Evolutionary conservation across 2,888 invertebrate genomes (phyloP).

Genomic region (Latrodectus elegans): DNA sequence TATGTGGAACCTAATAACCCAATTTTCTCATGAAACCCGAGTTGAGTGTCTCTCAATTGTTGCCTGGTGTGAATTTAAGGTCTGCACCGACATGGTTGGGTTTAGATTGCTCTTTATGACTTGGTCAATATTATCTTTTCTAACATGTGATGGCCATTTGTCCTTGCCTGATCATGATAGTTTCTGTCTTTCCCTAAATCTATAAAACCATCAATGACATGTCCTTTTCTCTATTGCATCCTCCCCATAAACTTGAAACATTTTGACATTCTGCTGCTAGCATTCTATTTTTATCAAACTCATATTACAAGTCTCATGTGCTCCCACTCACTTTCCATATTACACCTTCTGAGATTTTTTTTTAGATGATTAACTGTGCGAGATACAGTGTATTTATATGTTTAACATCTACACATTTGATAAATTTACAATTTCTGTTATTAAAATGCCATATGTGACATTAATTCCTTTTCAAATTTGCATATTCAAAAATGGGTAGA

Average conservation of each 20-base stretch:
- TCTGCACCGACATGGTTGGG: neutral
- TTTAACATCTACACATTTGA: neutral
- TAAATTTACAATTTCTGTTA: neutral
- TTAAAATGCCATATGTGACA: neutral
- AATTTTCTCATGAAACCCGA: neutral
- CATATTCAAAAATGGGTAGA: neutral
- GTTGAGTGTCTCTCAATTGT: neutral
- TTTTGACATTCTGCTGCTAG: neutral
- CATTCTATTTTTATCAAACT: neutral
- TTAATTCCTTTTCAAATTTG: neutral
- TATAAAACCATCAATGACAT: constrained; percentile 22
- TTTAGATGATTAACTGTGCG: neutral
- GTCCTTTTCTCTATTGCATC: neutral
- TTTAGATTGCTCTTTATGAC: neutral
- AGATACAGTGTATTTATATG: neutral
- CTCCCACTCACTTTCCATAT: neutral
- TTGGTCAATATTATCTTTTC: neutral
- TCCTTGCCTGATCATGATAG: constrained; percentile 15
- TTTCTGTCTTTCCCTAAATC: constrained; percentile 19
- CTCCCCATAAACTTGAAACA: neutral
- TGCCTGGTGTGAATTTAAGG: neutral
- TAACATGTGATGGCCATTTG: constrained; percentile 11
- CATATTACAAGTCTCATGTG: neutral
- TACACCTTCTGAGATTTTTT: neutral
- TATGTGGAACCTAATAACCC: neutral